These are phyloP conservation scores for Helicoverpa armigera DNA, from an alignment of 1,140 invertebrate genomes.

Conservation along the genomic window DNA sequence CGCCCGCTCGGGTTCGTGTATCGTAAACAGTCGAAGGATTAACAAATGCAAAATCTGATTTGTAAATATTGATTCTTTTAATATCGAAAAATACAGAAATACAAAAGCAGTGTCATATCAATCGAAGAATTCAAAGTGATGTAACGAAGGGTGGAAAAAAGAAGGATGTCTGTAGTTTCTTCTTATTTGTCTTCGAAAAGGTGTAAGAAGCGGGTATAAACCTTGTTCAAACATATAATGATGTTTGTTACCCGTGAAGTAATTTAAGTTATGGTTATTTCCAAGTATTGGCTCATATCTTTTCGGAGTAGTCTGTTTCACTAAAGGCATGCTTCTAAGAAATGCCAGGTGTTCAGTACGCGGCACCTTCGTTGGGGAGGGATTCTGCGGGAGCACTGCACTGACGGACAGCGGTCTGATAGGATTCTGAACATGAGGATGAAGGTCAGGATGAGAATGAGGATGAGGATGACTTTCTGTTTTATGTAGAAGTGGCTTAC, in stretches of 20 bases:
- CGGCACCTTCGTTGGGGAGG: neutral
- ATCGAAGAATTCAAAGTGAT: slow-evolving; percentile 68
- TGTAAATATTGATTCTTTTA: slow-evolving; percentile 34
- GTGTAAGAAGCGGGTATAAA: slow-evolving; percentile 31
- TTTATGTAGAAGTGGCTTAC: neutral
- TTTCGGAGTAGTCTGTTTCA: neutral
- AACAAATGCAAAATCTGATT: slow-evolving; percentile 40
- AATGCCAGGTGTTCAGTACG: neutral
- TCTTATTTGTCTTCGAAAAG: slow-evolving; percentile 37
- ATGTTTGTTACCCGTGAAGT: slow-evolving; percentile 40
- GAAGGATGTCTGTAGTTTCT: slow-evolving; percentile 51
- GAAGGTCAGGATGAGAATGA: no score
- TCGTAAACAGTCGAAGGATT: slow-evolving; percentile 51
- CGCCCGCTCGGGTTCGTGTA: slow-evolving; percentile 36
- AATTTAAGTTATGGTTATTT: slow-evolving; percentile 44
- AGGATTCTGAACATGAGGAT: neutral
- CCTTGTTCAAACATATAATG: slow-evolving; percentile 44
- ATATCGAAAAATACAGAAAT: slow-evolving; percentile 5
- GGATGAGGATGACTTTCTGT: no score
- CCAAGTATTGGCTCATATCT: neutral
- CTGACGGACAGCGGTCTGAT: neutral
- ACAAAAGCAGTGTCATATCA: slow-evolving; percentile 6
- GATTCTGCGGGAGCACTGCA: neutral
- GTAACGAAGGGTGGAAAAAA: slow-evolving; percentile 69
- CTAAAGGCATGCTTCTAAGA: neutral